phyloP scores from a whole-genome alignment of 1,140 invertebrate species.

The Pissodes strobi region DNA sequence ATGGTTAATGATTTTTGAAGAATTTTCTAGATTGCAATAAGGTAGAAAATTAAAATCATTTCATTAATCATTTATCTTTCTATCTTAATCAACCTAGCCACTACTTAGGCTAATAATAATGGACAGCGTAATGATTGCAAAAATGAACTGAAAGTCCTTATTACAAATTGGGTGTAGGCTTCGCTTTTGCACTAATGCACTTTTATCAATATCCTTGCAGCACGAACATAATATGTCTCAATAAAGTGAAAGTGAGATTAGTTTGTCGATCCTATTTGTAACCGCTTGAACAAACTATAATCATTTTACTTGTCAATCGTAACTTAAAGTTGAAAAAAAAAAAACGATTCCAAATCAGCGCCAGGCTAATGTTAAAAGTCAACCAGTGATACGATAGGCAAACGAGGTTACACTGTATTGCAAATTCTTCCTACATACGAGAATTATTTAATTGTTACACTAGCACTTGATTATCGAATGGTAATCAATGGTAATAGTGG shows the following conservation, averaged over 20 bases:
- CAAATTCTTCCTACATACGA: constrained; percentile 6
- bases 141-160: not conserved
- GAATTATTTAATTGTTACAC: constrained; percentile 12
- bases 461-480: not conserved
- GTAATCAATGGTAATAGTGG: too few relatives aligned
- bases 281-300: constrained; percentile 7
- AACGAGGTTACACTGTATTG: constrained; percentile 6
- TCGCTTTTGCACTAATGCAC: constrained; percentile 13
- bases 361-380: constrained; percentile 8
- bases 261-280: constrained; percentile 12
- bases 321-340: not conserved
- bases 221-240: constrained; percentile 20
- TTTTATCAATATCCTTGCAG: constrained; percentile 1
- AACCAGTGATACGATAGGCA: constrained; percentile 4
- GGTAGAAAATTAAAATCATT: too few relatives aligned
- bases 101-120: too few relatives aligned
- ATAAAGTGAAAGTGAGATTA: constrained; percentile 19
- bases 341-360: not conserved
- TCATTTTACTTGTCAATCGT: constrained; percentile 20
- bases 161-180: constrained; percentile 5
- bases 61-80: too few relatives aligned
- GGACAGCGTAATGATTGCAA: too few relatives aligned
- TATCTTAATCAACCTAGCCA: too few relatives aligned
- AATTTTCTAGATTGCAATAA: too few relatives aligned
- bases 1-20: too few relatives aligned